Base-by-base conservation (phyloP, 1,140 invertebrate genomes). In the Plodia interpunctella region DNA sequence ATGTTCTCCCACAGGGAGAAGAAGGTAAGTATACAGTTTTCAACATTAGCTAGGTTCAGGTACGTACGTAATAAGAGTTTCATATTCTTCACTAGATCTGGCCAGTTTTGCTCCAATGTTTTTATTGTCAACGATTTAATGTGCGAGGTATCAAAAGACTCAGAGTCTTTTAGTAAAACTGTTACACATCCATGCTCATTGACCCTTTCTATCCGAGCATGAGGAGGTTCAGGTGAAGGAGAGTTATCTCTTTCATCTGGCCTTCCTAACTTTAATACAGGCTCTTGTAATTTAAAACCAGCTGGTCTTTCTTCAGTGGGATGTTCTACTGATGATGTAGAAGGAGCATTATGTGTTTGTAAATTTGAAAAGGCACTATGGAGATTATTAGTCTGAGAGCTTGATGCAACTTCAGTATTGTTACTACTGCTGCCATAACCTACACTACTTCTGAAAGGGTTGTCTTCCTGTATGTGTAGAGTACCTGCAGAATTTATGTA, bases 1-100 rank as follows among this genome's bases (percentile, higher is more conserved):
- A 96, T 96, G 62, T 95, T 95, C 77, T 97, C 95, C 96, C 96
- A 97, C 9, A 97, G 86, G 57, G 94, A 93, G 49, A 97, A 91
- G 78, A 97, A 97, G 19, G 95, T 96, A 35, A 97, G 91, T 51
- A 96, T 92, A 80, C 93, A 94, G 65, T 93, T 93, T 88, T 92
- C 93, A 59, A 91, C 89, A 69, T 92, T 91, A 50, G 91, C 76
- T 66, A 91, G 88, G 80, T 91, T 92, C 81, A 91, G 82, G 84
- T 87, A 74, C 84, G 85, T 76, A 55, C 87, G 79, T 72, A 93
- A 91, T 56, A 94, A 78, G 65, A 90, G 88, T 65, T 92, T 92
- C 83, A 93, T 92, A 69, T 92, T 92, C 65, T 91, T 91, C 13
- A 97, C 94, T 63, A 97, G 85, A 57, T 93, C 89, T 8, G 93